phyloP scores from a whole-genome alignment of 2,888 invertebrate species.

The Operophtera brumata region DNA sequence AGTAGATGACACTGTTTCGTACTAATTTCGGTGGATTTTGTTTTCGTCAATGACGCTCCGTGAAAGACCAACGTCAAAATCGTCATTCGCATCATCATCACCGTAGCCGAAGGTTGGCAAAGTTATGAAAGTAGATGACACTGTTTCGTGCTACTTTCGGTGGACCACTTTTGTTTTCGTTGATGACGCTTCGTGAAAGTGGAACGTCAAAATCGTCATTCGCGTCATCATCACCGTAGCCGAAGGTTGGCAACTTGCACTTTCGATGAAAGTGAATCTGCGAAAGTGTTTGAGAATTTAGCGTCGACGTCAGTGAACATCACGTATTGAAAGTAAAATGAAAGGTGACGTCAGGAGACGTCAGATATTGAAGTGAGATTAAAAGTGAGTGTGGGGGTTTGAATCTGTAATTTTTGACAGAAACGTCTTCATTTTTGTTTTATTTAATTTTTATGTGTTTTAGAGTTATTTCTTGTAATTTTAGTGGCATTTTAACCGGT shows the following conservation, averaged over 20 bases:
- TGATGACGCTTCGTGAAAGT: conserved; percentile 40
- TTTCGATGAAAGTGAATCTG: conserved; percentile 55
- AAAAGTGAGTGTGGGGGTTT: not conserved
- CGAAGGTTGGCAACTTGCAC: conserved; percentile 59
- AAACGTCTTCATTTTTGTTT: too few relatives aligned
- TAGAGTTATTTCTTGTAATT: too few relatives aligned
- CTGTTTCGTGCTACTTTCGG: not conserved
- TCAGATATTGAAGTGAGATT: conserved; percentile 2
- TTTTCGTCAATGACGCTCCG: conserved; percentile 39
- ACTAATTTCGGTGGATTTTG: conserved; percentile 31
- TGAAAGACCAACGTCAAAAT: conserved; percentile 43
- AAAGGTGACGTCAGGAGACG: not conserved
- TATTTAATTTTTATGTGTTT: too few relatives aligned
- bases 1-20: conserved; percentile 6
- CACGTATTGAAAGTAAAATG: conserved; percentile 20
- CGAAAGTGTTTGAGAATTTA: conserved; percentile 10
- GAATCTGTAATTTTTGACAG: too few relatives aligned
- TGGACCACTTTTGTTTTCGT: conserved; percentile 46
- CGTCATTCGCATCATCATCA: conserved; percentile 35
- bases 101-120: conserved; percentile 54
- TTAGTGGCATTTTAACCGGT: too few relatives aligned
- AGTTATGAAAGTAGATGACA: conserved; percentile 3
- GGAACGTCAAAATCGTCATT: conserved; percentile 40
- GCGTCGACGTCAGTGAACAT: conserved; percentile 31
- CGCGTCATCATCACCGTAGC: conserved; percentile 36